A percentile compares a stretch with the other conserved stretches of the same genome.
phyloP scores from a whole-genome alignment of 2,113 vertebrate genomes.

The Barbus barbus region DNA sequence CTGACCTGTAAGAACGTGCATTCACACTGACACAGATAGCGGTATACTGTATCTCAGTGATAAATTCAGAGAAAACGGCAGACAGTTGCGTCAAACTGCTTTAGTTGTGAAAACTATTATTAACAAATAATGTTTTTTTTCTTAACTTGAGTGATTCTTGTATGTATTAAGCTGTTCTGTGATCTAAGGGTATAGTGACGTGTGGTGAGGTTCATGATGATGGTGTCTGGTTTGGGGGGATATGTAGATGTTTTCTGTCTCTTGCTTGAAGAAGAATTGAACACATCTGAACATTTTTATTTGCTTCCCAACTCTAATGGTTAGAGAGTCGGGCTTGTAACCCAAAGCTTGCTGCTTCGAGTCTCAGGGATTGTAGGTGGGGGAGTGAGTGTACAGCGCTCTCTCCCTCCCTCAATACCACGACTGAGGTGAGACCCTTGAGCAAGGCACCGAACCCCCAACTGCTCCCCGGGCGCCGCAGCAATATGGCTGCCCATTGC shows the following conservation, averaged over 20 bases:
- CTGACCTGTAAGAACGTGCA: not conserved
- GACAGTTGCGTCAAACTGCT: not conserved
- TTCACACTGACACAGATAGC: not conserved
- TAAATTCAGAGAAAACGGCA: not conserved
- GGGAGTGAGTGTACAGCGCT: too few species aligned
- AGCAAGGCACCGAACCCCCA: too few species aligned
- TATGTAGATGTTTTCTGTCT: not conserved
- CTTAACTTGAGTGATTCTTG: not conserved
- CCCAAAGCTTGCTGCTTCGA: too few species aligned
- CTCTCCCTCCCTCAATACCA: too few species aligned
- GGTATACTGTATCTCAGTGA: not conserved
- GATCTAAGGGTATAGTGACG: not conserved
- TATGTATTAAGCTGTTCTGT: not conserved
- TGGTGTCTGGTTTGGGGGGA: too few species aligned
- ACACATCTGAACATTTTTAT: not conserved
- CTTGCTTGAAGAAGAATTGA: not conserved
- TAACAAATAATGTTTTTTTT: not conserved
- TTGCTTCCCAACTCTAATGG: too few species aligned
- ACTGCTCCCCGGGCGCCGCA: too few species aligned
- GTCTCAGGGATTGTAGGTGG: too few species aligned
- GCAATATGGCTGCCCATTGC: too few species aligned
- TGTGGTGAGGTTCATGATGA: not conserved
- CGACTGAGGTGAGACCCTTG: too few species aligned
- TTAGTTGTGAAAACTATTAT: not conserved
- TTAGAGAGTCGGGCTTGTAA: too few species aligned